These are phyloP conservation scores for Micronycteris hirsuta DNA, from an alignment of 2,113 vertebrate species.

Conservation along the genomic window DNA sequence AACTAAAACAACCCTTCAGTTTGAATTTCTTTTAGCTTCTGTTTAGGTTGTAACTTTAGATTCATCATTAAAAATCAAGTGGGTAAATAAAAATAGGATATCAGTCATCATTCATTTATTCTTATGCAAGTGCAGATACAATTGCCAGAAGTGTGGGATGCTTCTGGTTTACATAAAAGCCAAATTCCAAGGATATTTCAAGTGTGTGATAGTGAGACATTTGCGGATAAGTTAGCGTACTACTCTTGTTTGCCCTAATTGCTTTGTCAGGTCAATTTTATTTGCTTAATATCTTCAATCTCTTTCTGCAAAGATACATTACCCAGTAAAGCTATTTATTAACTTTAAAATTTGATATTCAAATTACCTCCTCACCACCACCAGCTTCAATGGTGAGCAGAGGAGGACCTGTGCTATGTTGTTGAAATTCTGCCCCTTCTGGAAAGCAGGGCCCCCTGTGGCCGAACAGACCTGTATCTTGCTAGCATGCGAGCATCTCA, in stretches of 20 bases:
- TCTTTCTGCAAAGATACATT: constrained; percentile 44
- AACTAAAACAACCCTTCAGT: constrained; percentile 64
- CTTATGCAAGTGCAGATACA: constrained; percentile 54
- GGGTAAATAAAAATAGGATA: constrained; percentile 70
- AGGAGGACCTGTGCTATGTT: constrained; percentile 10
- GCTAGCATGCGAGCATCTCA: not conserved
- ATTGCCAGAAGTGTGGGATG: constrained; percentile 10
- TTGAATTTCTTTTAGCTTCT: constrained; percentile 49
- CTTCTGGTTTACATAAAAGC: constrained; percentile 48
- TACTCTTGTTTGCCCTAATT: constrained; percentile 32
- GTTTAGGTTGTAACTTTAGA: constrained; percentile 55
- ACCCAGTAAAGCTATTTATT: constrained; percentile 67
- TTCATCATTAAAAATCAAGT: constrained; percentile 71
- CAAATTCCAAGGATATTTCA: constrained; percentile 56
- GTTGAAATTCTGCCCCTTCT: constrained; percentile 20
- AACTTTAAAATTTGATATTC: constrained; percentile 25
- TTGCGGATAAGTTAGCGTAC: not conserved
- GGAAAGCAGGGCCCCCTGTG: constrained; percentile 42
- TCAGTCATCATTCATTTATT: constrained; percentile 72
- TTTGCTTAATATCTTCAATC: constrained; percentile 34
- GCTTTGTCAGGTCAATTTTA: constrained; percentile 37
- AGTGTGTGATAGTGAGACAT: constrained; percentile 46
- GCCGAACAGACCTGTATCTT: constrained; percentile 18
- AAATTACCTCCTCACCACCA: not conserved
- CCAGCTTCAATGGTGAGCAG: constrained; percentile 6